Base-by-base conservation (phyloP, 2,888 invertebrate species). In the Tenthredo scrophulariae region DNA sequence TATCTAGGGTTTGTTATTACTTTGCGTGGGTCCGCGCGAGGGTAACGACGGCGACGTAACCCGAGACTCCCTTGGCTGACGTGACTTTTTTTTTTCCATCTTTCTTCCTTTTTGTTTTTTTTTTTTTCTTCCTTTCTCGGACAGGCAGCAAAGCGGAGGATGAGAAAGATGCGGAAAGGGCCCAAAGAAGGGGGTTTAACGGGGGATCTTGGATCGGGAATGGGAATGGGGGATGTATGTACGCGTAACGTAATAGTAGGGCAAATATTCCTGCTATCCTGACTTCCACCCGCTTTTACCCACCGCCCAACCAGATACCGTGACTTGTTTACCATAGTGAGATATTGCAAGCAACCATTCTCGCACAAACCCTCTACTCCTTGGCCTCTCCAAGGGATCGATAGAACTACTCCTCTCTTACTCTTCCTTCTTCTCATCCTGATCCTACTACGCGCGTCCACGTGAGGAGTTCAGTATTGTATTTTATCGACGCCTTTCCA, bases 301-400 rank as follows among this genome's bases (percentile, higher is more conserved):
- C 75, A 58, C 54, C 80, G 83, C 86, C 85, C 84, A 85, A 86
- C 86, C 85, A 87, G 87, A 85, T 75, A 65, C 79, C 75, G 50
- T 85, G 86, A 88, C 85, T 88, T 90, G 88, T 89, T 88, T 89
- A 89, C 87, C 88, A 86, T 88, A 86, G 87, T 89, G 88, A 90
- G 89, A 89, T 90, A 90, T 91, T 90, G 88, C 87, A 86, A 83
- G 67, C 65, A 83, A 67, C 80, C 80, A n/a, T 62, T 77, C 40
- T 43, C 40, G n/a, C 43, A 74, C 43, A 40, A 43, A 43, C 72
- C 72, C 9, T 10, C n/a, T n/a, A 22, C 37, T 62, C 22, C 80
- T 46, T 37, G 26, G 77, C 18, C 79, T 37, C 37, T 79, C 79
- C 40, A 46, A 62, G 29, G 29, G 67, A 67, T 83, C 82, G 82